A percentile compares a stretch with the other conserved stretches of the same genome.
phyloP scores from a whole-genome alignment of 2,797 vertebrate genomes.

The Poeciliopsis paucimaculata region DNA sequence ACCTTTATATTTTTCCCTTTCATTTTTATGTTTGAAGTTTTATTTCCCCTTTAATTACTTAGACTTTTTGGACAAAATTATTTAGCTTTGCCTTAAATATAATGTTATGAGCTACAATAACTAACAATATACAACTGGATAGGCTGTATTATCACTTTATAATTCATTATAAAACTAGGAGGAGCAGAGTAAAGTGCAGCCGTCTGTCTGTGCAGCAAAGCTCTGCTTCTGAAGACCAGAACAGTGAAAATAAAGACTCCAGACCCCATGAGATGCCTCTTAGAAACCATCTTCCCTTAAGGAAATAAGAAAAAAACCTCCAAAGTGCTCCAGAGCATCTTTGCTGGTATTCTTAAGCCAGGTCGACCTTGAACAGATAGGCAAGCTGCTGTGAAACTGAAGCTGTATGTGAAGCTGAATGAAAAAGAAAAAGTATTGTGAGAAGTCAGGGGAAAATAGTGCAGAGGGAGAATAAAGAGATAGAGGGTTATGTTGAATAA shows the following conservation, averaged over 20 bases:
- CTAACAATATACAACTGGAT: not conserved
- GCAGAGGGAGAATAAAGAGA: conserved; percentile 16
- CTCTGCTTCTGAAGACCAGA: conserved; percentile 22
- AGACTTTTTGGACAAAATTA: not conserved
- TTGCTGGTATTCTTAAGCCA: conserved; percentile 35
- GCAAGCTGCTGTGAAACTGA: conserved; percentile 29
- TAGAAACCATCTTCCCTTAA: conserved; percentile 29
- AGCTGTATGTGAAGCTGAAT: conserved; percentile 18
- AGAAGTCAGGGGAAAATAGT: conserved; percentile 19
- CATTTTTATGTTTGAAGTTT: not conserved
- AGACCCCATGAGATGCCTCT: conserved; percentile 40
- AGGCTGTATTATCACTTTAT: not conserved
- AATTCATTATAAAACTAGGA: conserved; percentile 8
- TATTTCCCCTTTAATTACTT: not conserved
- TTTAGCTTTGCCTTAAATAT: not conserved
- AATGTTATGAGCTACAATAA: not conserved
- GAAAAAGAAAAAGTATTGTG: conserved; percentile 27
- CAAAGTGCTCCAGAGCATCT: conserved; percentile 26
- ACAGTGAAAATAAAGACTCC: not conserved
- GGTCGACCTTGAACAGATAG: conserved; percentile 56
- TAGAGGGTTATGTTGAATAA: not conserved
- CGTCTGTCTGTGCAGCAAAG: conserved; percentile 10
- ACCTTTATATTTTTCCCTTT: not conserved
- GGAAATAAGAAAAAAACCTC: not conserved
- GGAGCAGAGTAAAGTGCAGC: conserved; percentile 7